Conservation (phyloP, 2,113 vertebrate genomes). For the Gracilinanus agilis region DNA sequence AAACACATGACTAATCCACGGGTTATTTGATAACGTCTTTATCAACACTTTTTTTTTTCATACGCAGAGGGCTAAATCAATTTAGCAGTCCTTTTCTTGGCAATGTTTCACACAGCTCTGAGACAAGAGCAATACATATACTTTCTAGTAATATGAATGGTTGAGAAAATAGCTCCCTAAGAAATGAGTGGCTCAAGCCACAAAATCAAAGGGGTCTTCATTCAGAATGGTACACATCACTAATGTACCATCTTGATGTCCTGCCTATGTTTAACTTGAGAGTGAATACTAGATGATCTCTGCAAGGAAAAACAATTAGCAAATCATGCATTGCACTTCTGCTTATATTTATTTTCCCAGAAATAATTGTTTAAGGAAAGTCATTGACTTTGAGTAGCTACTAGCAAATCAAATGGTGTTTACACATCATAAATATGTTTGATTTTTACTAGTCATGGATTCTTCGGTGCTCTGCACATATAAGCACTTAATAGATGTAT, state of each 20-base stretch:
- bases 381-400: not conserved
- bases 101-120: conserved; percentile 26
- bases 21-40: conserved; percentile 46
- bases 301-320: not conserved
- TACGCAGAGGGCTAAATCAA: conserved; percentile 1
- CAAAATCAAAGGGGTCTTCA: not conserved
- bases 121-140: not conserved
- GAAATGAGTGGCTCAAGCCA: conserved; percentile 42
- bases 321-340: not conserved
- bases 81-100: conserved; percentile 41
- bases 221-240: not conserved
- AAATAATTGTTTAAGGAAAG: conserved; percentile 22
- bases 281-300: not conserved
- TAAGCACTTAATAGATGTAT: not conserved
- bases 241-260: not conserved
- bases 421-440: not conserved
- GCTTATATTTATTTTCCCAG: not conserved
- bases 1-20: conserved; percentile 57
- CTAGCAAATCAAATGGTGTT: conserved; percentile 40
- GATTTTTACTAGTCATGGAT: conserved; percentile 4
- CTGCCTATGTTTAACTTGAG: not conserved
- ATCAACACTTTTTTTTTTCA: conserved; percentile 48
- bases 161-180: conserved; percentile 16
- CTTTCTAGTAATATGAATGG: conserved; percentile 21
- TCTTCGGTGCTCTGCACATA: conserved; percentile 19